A percentile compares a stretch with the other conserved stretches of the same genome.
phyloP scores from a whole-genome alignment of 2,113 vertebrate species.

The Chascanopsetta lugubris region DNA sequence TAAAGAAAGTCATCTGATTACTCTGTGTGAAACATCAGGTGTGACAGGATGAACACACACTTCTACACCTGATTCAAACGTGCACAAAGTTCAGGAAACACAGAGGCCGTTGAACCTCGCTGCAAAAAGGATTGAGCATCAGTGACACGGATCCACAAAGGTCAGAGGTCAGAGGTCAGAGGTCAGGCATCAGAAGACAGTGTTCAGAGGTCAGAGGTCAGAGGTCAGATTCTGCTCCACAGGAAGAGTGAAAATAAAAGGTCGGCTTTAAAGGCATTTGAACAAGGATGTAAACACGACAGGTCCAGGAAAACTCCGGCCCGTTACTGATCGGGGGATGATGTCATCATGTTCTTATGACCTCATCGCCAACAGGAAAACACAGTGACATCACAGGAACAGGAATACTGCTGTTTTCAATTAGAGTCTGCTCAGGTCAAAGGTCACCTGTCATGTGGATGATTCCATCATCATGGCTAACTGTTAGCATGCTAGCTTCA shows the following conservation, averaged over 20 bases:
- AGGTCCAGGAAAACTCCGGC: neutral
- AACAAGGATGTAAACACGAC: neutral
- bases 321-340: too few relatives aligned
- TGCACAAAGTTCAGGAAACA: neutral
- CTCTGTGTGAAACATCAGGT: too few relatives aligned
- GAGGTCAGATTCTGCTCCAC: neutral
- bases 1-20: neutral
- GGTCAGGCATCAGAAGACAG: too few relatives aligned
- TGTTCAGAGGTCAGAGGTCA: too few relatives aligned
- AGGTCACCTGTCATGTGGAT: neutral
- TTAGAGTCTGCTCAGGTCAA: neutral
- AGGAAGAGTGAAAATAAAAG: neutral
- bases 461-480: too few relatives aligned
- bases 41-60: neutral
- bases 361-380: neutral
- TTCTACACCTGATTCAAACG: neutral
- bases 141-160: neutral
- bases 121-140: too few relatives aligned
- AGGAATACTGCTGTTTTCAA: too few relatives aligned
- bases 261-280: constrained; percentile 3
- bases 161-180: neutral
- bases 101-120: neutral
- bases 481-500: too few relatives aligned
- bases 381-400: too few relatives aligned
- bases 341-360: neutral